Percentiles rank a stretch among this genome's conserved stretches.
Evolutionary conservation across 2,113 vertebrate species (phyloP).

Genomic region (Tor tambroides): DNA sequence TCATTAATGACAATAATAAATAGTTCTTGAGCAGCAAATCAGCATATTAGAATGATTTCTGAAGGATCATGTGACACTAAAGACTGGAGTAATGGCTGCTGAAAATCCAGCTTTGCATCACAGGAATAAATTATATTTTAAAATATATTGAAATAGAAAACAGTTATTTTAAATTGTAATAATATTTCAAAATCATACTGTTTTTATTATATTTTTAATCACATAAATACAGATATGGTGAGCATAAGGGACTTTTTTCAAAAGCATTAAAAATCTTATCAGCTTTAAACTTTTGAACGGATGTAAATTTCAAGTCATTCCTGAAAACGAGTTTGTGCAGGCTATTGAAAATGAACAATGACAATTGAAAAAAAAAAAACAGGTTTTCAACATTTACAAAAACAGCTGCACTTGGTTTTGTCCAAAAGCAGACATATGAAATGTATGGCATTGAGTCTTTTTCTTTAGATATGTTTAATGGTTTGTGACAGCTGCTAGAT

Average conservation of each 20-base stretch:
- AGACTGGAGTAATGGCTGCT: background rate
- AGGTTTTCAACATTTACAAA: background rate
- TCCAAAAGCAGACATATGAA: too few species aligned
- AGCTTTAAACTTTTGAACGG: background rate
- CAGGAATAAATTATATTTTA: background rate
- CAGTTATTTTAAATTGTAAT: background rate
- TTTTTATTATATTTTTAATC: too few species aligned
- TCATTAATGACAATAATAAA: background rate
- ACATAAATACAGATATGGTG: too few species aligned
- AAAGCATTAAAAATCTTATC: background rate
- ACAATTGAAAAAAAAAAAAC: background rate
- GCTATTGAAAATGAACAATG: background rate
- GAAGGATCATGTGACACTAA: background rate
- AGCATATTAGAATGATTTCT: background rate
- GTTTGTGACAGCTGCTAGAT: slow-evolving; percentile 4
- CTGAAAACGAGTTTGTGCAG: background rate
- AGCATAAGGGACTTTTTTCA: background rate
- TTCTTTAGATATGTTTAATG: background rate
- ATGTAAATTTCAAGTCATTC: background rate
- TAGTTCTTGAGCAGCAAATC: background rate
- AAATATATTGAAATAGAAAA: background rate
- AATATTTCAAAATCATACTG: too few species aligned
- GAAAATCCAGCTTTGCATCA: background rate
- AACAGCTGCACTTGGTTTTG: too few species aligned
- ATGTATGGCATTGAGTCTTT: background rate